These are phyloP conservation scores for Tiphia femorata DNA, from an alignment of 2,888 invertebrate species.

Conservation along the genomic window DNA sequence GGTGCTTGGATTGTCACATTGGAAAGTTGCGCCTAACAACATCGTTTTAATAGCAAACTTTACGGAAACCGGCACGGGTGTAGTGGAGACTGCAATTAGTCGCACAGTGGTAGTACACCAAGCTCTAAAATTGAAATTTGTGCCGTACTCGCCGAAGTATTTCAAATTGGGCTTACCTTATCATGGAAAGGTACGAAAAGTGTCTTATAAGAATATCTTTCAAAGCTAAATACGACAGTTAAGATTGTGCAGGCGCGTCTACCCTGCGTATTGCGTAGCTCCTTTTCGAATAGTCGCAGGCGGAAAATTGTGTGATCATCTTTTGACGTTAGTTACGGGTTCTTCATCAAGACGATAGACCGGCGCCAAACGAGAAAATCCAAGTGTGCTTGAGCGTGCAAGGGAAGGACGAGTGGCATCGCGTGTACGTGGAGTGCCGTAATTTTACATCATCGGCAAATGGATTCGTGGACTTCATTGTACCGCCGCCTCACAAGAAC, in stretches of 20 bases:
- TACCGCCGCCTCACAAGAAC: constrained; percentile 64
- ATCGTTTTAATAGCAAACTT: constrained; percentile 68
- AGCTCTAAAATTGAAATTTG: constrained; percentile 73
- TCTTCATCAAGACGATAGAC: constrained; percentile 59
- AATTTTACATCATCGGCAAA: constrained; percentile 63
- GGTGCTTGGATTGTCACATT: constrained; percentile 61
- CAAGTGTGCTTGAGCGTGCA: constrained; percentile 63
- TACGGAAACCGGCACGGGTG: constrained; percentile 76
- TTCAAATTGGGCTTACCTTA: constrained; percentile 82
- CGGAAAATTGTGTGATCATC: too few relatives aligned
- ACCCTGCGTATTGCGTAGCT: too few relatives aligned
- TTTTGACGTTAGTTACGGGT: constrained; percentile 54
- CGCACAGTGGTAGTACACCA: constrained; percentile 73
- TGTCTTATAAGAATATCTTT: neutral
- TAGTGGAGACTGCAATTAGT: constrained; percentile 75
- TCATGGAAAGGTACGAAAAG: constrained; percentile 73
- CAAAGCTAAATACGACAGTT: too few relatives aligned
- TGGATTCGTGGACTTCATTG: constrained; percentile 65
- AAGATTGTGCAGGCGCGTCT: too few relatives aligned
- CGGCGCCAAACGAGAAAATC: constrained; percentile 63
- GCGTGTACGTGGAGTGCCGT: constrained; percentile 62
- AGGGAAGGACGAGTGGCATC: constrained; percentile 61
- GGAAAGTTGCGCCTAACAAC: constrained; percentile 62
- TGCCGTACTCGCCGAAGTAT: constrained; percentile 72
- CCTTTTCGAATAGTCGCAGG: too few relatives aligned